Conservation (phyloP, 30 jellyfish, hydroid and myxozoan species). For the Hydractinia echinata region DNA sequence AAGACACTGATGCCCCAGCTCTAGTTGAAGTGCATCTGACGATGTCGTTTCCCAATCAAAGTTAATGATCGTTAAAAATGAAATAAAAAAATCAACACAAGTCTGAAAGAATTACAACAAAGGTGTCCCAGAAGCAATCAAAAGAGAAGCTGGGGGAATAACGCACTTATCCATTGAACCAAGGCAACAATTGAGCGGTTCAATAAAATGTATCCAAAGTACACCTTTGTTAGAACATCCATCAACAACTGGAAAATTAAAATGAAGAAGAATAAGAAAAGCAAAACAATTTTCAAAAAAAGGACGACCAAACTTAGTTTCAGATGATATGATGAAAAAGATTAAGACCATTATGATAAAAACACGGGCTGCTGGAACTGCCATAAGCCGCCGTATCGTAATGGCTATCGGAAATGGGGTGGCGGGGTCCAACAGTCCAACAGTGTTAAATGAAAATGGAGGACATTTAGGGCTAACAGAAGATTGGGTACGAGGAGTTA, state of each 20-base stretch:
- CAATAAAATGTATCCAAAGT: too few relatives aligned
- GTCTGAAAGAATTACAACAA: background rate
- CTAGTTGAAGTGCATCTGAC: background rate
- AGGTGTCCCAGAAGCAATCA: conserved; percentile 2
- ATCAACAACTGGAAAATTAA: too few relatives aligned
- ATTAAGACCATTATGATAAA: background rate
- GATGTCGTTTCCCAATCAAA: conserved; percentile 4
- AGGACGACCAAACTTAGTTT: conserved; percentile 5
- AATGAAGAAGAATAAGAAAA: too few relatives aligned
- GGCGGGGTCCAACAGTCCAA: background rate
- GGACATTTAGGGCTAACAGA: background rate
- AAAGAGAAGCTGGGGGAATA: conserved; percentile 2
- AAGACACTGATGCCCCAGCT: conserved; percentile 5
- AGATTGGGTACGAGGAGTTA: conserved; percentile 11
- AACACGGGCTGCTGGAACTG: conserved; percentile 26
- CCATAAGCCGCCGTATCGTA: conserved; percentile 21
- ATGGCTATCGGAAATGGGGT: conserved; percentile 12
- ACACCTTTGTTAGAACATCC: too few relatives aligned
- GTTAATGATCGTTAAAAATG: background rate
- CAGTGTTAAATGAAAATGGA: too few relatives aligned
- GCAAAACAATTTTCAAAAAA: too few relatives aligned
- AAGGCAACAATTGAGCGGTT: background rate
- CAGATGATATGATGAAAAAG: conserved; percentile 13
- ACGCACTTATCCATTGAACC: background rate
- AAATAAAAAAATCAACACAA: conserved; percentile 1